These are phyloP conservation scores for Netelia virgata DNA, from an alignment of 2,888 invertebrate species.

Conservation along the genomic window DNA sequence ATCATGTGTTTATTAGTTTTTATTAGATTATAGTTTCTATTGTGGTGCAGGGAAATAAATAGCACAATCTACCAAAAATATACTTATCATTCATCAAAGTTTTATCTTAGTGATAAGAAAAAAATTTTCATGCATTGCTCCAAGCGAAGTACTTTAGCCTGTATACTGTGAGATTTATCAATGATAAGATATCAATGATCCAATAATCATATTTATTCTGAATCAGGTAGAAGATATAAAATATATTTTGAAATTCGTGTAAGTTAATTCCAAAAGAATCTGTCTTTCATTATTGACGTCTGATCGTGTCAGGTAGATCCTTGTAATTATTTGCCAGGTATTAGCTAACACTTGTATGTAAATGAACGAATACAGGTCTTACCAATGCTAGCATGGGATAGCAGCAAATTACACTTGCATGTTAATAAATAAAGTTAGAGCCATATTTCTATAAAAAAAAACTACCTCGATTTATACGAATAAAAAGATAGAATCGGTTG, in stretches of 20 bases:
- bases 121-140: background rate
- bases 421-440: conserved; percentile 38
- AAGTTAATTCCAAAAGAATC: background rate
- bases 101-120: background rate
- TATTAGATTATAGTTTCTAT: no score
- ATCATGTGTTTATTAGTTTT: no score
- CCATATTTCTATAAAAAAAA: conserved; percentile 38
- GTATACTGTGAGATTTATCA: conserved; percentile 5
- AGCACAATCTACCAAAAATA: background rate
- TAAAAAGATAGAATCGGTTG: background rate
- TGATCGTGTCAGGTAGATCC: background rate
- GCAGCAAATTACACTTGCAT: conserved; percentile 2
- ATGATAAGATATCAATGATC: conserved; percentile 39
- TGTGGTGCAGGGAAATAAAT: background rate
- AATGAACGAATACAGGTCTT: conserved; percentile 48
- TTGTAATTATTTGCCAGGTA: background rate
- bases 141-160: background rate
- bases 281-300: background rate
- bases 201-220: background rate
- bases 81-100: background rate
- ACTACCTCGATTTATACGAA: background rate
- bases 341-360: conserved; percentile 67
- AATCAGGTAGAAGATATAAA: conserved; percentile 4
- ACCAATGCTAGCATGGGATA: background rate
- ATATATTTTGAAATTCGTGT: background rate